Evolutionary conservation across 37 sponge, comb jelly and placozoan species (phyloP), one percentile per base, ranked within the genome.

Genomic region (Hormiphora californensis): DNA sequence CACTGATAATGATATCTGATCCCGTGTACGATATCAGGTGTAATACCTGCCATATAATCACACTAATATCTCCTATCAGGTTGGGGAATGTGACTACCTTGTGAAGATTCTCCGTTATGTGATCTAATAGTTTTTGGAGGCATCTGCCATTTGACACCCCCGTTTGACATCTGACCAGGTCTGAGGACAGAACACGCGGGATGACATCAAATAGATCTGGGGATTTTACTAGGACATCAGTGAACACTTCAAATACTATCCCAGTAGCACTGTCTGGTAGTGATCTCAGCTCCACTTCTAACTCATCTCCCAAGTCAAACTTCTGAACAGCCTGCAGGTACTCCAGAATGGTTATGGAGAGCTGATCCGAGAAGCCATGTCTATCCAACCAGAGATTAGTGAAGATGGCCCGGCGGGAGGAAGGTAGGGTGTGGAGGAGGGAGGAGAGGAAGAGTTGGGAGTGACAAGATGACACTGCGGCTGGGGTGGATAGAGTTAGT

Each of bases 391-490:
- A 73, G 2, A 73, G 46, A 73, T 73, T 73, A 1, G 81, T 12
- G 0, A 73, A 28, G 4, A 73, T 43, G 40, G 40, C 43, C 1
- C 46, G 5, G 7, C 17, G 17, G 1, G 81, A 4, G 40, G 23
- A 23, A n/a, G 81, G 81, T 19, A 40, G 22, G 4, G 32, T 4
- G 1, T 41, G n/a, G 15, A 73, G 46, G 23, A 73, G 25, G 1
- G 81, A 43, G 1, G 81, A 73, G 32, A 36, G 38, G 44, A 73
- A 73, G 3, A 73, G 35, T 19, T 73, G 40, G 17, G 81, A 73
- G 46, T 73, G 40, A 46, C 40, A 73, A 3, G 81, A 41, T 15
- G 81, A 40, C 4, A 73, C 25, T n/a, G n/a, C n/a, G n/a, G n/a
- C n/a, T n/a, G n/a, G n/a, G n/a, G n/a, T n/a, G n/a, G n/a, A n/a